phyloP scores from a whole-genome alignment of 2,888 invertebrate species.

The Pelosia muscerda region DNA sequence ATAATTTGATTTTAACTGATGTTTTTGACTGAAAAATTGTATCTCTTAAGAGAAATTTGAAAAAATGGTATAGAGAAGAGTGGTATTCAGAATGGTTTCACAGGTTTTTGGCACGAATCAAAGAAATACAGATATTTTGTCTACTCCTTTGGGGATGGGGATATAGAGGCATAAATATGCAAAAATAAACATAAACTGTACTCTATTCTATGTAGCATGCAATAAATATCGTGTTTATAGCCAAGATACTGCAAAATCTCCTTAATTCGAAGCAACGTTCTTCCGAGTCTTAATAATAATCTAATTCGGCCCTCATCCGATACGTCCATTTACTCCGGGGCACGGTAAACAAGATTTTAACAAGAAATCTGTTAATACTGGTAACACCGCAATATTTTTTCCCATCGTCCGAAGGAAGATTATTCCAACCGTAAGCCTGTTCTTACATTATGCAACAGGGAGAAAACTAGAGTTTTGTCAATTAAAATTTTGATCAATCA shows the following conservation, averaged over 20 bases:
- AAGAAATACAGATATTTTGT: background rate
- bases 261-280: slow-evolving; percentile 32
- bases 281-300: slow-evolving; percentile 46
- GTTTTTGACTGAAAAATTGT: background rate
- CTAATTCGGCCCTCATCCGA: slow-evolving; percentile 45
- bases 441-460: no score
- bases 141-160: background rate
- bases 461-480: no score
- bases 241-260: slow-evolving; percentile 31
- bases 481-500: no score
- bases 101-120: background rate
- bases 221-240: slow-evolving; percentile 22
- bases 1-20: background rate
- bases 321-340: slow-evolving; percentile 38
- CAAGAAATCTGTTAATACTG: slow-evolving; percentile 31
- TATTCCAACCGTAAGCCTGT: slow-evolving; percentile 25
- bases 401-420: slow-evolving; percentile 20
- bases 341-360: slow-evolving; percentile 41
- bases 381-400: slow-evolving; percentile 11
- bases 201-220: slow-evolving; percentile 14
- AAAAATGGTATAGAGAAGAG: background rate
- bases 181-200: slow-evolving; percentile 18
- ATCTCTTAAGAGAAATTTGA: background rate
- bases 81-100: background rate
- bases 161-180: background rate